These are phyloP conservation scores for Sebastes vulpes DNA, from an alignment of 2,797 vertebrate species.

Conservation along the genomic window DNA sequence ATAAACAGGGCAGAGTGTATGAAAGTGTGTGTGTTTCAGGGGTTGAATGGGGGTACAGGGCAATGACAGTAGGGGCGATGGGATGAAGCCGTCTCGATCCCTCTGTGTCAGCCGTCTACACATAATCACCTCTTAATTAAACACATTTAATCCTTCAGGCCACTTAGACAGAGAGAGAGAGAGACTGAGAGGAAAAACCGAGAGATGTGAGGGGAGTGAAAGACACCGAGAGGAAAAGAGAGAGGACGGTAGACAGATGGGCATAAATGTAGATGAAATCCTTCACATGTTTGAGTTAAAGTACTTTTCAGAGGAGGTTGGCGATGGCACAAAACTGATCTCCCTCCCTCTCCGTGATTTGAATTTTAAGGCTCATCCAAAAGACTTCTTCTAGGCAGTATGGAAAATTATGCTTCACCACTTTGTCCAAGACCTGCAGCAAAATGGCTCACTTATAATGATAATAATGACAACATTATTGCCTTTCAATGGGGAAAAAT, in stretches of 20 bases:
- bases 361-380: background rate
- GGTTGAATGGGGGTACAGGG: constrained; percentile 6
- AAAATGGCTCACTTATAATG: background rate
- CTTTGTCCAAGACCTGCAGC: background rate
- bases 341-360: background rate
- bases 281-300: background rate
- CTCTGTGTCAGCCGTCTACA: constrained; percentile 58
- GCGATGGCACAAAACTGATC: background rate
- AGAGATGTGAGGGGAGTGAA: background rate
- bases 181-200: background rate
- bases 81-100: constrained; percentile 58
- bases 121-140: constrained; percentile 78
- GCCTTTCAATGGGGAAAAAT: background rate
- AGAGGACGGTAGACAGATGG: background rate
- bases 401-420: background rate
- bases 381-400: background rate
- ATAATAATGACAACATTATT: background rate
- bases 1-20: background rate
- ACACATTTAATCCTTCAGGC: constrained; percentile 70
- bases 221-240: background rate
- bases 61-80: constrained; percentile 28
- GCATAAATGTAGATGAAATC: background rate
- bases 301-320: background rate
- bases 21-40: background rate
- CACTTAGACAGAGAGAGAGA: constrained; percentile 14